Evolutionary conservation across 2,797 vertebrate genomes (phyloP).

Genomic region (Xiphophorus birchmanni): DNA sequence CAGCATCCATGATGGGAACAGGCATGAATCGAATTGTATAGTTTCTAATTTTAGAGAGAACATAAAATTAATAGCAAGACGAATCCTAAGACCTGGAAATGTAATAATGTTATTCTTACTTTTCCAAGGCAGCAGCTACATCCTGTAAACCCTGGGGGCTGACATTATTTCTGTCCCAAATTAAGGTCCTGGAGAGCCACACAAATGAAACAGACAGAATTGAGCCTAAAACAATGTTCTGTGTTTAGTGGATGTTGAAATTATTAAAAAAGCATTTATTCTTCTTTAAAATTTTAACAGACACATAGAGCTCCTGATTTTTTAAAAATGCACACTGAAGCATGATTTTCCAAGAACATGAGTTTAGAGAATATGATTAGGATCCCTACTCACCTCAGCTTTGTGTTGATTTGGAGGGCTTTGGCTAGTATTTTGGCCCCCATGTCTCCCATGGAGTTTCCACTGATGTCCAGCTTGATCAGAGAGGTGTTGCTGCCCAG

Average conservation of each 20-base stretch:
- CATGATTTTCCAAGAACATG: not conserved
- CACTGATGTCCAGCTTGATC: conserved; percentile 94
- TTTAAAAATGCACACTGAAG: not conserved
- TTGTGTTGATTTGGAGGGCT: conserved; percentile 97
- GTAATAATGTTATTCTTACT: conserved; percentile 79
- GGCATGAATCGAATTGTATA: conserved; percentile 97
- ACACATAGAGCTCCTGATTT: not conserved
- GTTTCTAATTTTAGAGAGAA: conserved; percentile 80
- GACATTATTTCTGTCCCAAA: conserved; percentile 95
- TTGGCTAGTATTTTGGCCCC: conserved; percentile 97
- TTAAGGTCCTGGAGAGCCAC: conserved; percentile 84
- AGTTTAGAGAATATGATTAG: too few species aligned
- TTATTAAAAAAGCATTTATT: not conserved
- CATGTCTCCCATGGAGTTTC: conserved; percentile 97
- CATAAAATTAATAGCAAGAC: not conserved
- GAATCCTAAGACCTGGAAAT: not conserved
- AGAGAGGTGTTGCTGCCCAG: conserved; percentile 94
- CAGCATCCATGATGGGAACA: conserved; percentile 93
- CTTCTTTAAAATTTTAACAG: not conserved
- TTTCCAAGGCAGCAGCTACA: conserved; percentile 93
- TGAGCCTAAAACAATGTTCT: not conserved
- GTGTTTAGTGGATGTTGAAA: not conserved
- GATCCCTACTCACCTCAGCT: conserved; percentile 86
- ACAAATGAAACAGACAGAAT: not conserved
- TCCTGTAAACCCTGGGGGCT: conserved; percentile 96